These are phyloP conservation scores for Polydrusus tereticollis DNA, from an alignment of 2,888 invertebrate genomes.

Conservation along the genomic window DNA sequence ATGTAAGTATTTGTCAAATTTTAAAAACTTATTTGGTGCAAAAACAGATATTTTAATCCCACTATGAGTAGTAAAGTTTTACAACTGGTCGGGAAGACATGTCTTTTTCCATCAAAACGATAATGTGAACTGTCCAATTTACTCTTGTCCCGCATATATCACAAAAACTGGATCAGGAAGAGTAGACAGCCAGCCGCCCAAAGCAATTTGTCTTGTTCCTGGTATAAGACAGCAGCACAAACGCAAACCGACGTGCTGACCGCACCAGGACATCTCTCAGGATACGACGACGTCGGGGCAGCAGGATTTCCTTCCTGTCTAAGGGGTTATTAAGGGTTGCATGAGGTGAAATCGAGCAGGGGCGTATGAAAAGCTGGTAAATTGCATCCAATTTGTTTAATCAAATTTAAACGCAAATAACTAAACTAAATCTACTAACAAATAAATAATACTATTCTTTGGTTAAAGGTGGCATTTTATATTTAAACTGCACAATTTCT, in stretches of 20 bases:
- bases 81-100: too few relatives aligned
- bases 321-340: slow-evolving; percentile 34
- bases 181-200: slow-evolving; percentile 13
- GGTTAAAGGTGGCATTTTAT: not conserved
- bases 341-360: not conserved
- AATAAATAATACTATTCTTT: not conserved
- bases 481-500: not conserved
- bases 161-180: slow-evolving; percentile 15
- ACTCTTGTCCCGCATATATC: not conserved
- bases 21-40: too few relatives aligned
- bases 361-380: too few relatives aligned
- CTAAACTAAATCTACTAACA: not conserved
- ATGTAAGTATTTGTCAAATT: too few relatives aligned
- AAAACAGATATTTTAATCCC: too few relatives aligned
- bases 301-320: slow-evolving; percentile 37
- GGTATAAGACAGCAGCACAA: slow-evolving; percentile 28
- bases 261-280: slow-evolving; percentile 30
- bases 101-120: too few relatives aligned
- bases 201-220: slow-evolving; percentile 39
- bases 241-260: slow-evolving; percentile 41
- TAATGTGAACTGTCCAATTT: slow-evolving; percentile 5
- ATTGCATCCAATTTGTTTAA: too few relatives aligned
- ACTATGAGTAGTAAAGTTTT: too few relatives aligned
- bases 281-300: slow-evolving; percentile 11
- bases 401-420: not conserved